Evolutionary conservation across 2,888 invertebrate species (phyloP), one percentile per base, ranked within the genome.

Genomic region (Pyralis farinalis): DNA sequence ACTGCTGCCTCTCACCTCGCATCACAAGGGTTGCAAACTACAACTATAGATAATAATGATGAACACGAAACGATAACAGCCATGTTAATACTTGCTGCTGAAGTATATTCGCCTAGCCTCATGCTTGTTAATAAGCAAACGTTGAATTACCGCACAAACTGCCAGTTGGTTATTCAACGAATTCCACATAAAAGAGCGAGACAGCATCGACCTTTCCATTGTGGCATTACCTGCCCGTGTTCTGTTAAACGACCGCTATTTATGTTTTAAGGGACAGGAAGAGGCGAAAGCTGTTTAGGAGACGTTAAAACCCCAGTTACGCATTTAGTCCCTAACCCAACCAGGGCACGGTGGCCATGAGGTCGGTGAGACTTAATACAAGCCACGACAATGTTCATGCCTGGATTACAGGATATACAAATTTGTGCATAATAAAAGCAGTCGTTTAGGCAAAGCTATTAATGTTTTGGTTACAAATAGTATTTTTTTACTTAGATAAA

Each of bases 191-290:
- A 34, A 41, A 31, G 27, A 41, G 28, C 33, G 33, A 37, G 40
- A 43, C 21, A 34, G 46, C 47, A 45, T 47, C 46, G 44, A 47
- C 47, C 43, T 46, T 44, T 40, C 39, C 36, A 40, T 42, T 44
- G 40, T 34, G 41, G 37, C 25, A 22, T 25, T 34, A 34, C 34
- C 34, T 22, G 34, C 22, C 12, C 27, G 32, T 9, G 30, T 37
- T 22, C 9, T 42, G 29, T 37, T 38, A 34, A 34, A 35, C 35
- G 35, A 35, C 32, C 39, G 32, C 43, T 43, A 35, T 43, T 43
- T 39, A 34, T 42, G 27, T 34, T 42, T 42, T 37, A 42, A 36
- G 43, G 32, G 31, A 34, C 38, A 35, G 43, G 39, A 43, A 43
- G 43, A 43, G 27, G 20, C 20, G 21, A 38, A 43, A 35, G 28